Evolutionary conservation across 92 coral and sea anemone species (phyloP).

Genomic region (Actinernus sp.): DNA sequence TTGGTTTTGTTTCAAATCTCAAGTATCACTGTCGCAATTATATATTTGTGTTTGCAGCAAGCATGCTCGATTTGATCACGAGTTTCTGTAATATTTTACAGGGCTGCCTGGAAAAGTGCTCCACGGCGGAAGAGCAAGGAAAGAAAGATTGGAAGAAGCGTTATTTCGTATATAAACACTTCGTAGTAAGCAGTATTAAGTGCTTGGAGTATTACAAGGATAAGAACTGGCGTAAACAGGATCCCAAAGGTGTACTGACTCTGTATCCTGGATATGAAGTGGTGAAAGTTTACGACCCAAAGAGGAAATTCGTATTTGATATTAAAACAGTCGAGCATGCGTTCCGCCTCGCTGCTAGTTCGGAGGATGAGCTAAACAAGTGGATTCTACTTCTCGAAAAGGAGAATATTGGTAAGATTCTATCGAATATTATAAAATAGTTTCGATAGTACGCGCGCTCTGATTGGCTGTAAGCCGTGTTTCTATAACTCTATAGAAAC

Average conservation of each 20-base stretch:
- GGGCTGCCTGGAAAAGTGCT: slow-evolving; percentile 89
- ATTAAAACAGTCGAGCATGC: slow-evolving; percentile 92
- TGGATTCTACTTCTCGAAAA: slow-evolving; percentile 89
- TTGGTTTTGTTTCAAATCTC: too few species aligned
- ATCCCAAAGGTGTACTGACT: slow-evolving; percentile 89
- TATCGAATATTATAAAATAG: too few species aligned
- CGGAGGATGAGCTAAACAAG: slow-evolving; percentile 77
- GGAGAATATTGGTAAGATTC: slow-evolving; percentile 83
- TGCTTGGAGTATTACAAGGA: slow-evolving; percentile 87
- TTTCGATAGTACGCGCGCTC: too few species aligned
- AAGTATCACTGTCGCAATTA: slow-evolving; percentile 27
- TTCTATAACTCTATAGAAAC: too few species aligned
- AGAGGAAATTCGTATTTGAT: slow-evolving; percentile 81
- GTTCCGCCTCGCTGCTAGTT: slow-evolving; percentile 81
- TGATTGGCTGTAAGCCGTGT: too few species aligned
- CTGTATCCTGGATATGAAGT: slow-evolving; percentile 93
- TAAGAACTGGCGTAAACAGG: slow-evolving; percentile 86
- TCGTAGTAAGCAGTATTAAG: slow-evolving; percentile 77
- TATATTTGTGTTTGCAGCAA: slow-evolving; percentile 1
- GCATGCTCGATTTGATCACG: background rate
- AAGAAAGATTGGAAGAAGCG: slow-evolving; percentile 94
- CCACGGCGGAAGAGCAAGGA: slow-evolving; percentile 79
- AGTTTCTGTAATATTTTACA: slow-evolving; percentile 8
- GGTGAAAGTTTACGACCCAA: slow-evolving; percentile 70
- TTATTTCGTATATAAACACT: slow-evolving; percentile 91